Evolutionary conservation across 1,140 invertebrate genomes (phyloP), one percentile per base, ranked within the genome.

Genomic region (Linepithema humile): DNA sequence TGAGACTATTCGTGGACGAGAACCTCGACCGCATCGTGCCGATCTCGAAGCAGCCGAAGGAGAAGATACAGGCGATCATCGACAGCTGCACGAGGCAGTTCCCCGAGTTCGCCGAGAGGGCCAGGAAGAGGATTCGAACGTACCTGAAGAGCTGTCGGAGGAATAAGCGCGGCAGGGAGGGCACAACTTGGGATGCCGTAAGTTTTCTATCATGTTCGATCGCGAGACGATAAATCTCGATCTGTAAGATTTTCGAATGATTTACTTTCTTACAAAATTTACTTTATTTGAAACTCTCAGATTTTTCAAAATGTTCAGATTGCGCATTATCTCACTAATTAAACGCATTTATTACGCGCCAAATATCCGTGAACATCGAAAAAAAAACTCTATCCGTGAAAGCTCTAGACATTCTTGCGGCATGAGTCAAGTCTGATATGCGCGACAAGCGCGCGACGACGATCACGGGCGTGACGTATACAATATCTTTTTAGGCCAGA

Each of bases 31-130:
- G 98, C 91, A 98, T 98, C 95, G 98, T 99, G 83, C 98, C 98
- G 67, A 99, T 99, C 91, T 99, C 98, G 38, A 99, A 99, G 93
- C 98, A 99, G 94, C 98, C 98, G 4, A 99, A 99, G 93, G 98
- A 99, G 93, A 99, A 99, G 95, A 98, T 99, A 85, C 98, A 99
- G 93, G 98, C 98, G 10, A 99, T 99, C 91, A 98, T 99, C 88
- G 98, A 99, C 92, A 99, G 98, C 5, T 99, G 98, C 94, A 98
- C 98, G 78, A 95, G 98, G 88, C 98, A 99, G 94, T 99, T 99
- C 93, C 98, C 98, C 55, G 98, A 99, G 95, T 99, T 99, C 93
- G 97, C 98, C 50, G 98, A 99, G 93, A 95, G 98, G 75, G 98
- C 98, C 59, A 95, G 98, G 84, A 99, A 99, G 95, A 95, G 98